These are phyloP conservation scores for Patagioenas fasciata DNA, from an alignment of 2,113 vertebrate genomes.

Conservation along the genomic window DNA sequence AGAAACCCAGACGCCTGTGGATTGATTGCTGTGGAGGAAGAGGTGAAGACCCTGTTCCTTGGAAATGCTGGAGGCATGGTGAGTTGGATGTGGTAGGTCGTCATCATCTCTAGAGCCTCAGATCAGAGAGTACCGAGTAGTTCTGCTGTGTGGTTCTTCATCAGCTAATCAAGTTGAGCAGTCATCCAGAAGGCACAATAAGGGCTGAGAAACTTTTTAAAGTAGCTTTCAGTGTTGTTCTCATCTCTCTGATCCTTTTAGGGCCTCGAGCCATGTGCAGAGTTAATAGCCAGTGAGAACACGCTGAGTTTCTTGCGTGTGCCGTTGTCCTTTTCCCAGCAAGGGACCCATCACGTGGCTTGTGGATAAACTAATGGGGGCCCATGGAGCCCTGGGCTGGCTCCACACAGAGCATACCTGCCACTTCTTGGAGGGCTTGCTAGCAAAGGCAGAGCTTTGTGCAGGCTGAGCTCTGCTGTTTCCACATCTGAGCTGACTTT, in stretches of 20 bases:
- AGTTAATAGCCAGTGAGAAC: background rate
- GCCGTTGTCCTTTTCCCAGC: background rate
- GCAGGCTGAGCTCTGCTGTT: background rate
- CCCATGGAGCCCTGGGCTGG: background rate
- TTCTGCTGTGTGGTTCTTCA: background rate
- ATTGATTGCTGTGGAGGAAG: conserved; percentile 15
- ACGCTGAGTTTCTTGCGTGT: accelerated
- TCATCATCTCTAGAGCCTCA: background rate
- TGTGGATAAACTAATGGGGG: background rate
- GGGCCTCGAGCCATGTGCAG: background rate
- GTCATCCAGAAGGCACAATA: background rate
- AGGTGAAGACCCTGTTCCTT: background rate
- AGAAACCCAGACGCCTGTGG: background rate
- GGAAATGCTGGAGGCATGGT: background rate
- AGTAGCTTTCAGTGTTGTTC: background rate
- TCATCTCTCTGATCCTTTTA: background rate
- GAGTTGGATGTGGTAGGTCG: background rate
- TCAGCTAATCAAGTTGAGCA: background rate
- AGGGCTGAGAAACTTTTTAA: background rate
- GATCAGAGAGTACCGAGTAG: background rate
- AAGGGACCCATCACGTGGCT: background rate
- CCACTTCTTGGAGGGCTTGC: background rate
- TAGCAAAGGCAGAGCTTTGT: background rate
- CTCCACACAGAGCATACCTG: background rate
- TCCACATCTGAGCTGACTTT: background rate